Evolutionary conservation across 37 sponge, comb jelly and placozoan genomes (phyloP).

Genomic region (Spongilla lacustris): DNA sequence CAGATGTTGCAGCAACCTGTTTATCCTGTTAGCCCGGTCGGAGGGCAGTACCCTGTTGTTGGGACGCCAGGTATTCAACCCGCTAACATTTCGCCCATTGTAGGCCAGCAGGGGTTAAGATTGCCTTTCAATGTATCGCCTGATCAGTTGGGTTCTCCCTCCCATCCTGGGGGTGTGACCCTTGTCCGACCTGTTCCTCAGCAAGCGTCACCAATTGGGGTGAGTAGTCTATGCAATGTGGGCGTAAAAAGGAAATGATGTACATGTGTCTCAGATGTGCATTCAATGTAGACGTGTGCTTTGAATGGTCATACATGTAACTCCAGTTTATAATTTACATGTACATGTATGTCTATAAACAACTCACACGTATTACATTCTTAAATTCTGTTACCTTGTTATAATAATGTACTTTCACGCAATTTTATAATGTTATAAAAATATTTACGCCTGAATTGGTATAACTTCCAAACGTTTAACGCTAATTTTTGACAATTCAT

Average conservation of each 20-base stretch:
- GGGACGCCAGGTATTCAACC: neutral
- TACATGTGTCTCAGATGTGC: too few species aligned
- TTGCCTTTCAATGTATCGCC: neutral
- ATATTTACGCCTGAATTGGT: too few species aligned
- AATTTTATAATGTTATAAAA: too few species aligned
- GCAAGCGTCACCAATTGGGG: slow-evolving; percentile 41
- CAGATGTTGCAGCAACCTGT: neutral
- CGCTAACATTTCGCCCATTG: slow-evolving; percentile 2
- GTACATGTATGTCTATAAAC: too few species aligned
- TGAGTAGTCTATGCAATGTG: neutral
- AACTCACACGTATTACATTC: too few species aligned
- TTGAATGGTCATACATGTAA: too few species aligned
- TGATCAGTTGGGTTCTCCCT: slow-evolving; percentile 46
- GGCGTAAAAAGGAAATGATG: neutral
- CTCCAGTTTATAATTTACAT: too few species aligned
- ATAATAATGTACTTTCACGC: too few species aligned
- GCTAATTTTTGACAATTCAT: too few species aligned
- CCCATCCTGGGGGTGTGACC: slow-evolving; percentile 49
- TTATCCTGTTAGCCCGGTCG: neutral
- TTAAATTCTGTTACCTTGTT: too few species aligned
- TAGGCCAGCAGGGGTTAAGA: neutral
- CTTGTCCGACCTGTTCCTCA: slow-evolving; percentile 62
- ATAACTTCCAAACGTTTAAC: neutral
- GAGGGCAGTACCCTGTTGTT: neutral
- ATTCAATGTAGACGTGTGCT: too few species aligned